Evolutionary conservation across 2,888 invertebrate genomes (phyloP).

Genomic region (Parthenolecanium corni): DNA sequence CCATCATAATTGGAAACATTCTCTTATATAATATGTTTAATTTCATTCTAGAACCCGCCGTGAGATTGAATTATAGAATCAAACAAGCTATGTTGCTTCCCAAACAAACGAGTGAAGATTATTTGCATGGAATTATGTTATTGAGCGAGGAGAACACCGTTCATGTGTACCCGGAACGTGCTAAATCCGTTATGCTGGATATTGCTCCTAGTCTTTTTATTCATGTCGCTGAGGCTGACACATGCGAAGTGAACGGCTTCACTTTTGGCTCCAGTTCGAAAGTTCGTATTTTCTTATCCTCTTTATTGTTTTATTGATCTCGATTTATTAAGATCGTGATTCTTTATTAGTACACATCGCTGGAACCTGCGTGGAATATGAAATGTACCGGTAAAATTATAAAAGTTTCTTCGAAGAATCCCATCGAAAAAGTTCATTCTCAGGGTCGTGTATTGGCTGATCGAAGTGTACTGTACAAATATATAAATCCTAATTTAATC

Average conservation of each 20-base stretch:
- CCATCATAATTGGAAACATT: neutral
- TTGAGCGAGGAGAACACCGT: slow-evolving; percentile 54
- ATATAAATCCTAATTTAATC: slow-evolving; percentile 92
- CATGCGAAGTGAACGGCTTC: slow-evolving; percentile 51
- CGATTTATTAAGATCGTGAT: neutral
- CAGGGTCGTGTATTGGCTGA: slow-evolving; percentile 91
- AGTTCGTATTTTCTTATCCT: neutral
- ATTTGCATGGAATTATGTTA: slow-evolving; percentile 65
- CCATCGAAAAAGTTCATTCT: slow-evolving; percentile 72
- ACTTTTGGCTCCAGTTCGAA: slow-evolving; percentile 6
- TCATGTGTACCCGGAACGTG: slow-evolving; percentile 53
- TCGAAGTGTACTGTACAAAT: slow-evolving; percentile 94
- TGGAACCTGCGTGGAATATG: slow-evolving; percentile 18
- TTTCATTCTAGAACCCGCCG: slow-evolving; percentile 33
- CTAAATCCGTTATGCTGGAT: slow-evolving; percentile 43
- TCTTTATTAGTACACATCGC: neutral
- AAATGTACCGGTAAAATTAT: slow-evolving; percentile 43
- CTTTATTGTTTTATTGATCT: neutral
- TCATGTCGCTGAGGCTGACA: slow-evolving; percentile 50
- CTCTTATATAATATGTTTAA: no score
- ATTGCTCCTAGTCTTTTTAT: slow-evolving; percentile 49
- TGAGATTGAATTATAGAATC: slow-evolving; percentile 52
- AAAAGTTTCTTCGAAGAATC: slow-evolving; percentile 51
- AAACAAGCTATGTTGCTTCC: slow-evolving; percentile 64
- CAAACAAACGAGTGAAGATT: slow-evolving; percentile 52